phyloP scores from a whole-genome alignment of 2,888 invertebrate genomes.

The Galerucella calmariensis region DNA sequence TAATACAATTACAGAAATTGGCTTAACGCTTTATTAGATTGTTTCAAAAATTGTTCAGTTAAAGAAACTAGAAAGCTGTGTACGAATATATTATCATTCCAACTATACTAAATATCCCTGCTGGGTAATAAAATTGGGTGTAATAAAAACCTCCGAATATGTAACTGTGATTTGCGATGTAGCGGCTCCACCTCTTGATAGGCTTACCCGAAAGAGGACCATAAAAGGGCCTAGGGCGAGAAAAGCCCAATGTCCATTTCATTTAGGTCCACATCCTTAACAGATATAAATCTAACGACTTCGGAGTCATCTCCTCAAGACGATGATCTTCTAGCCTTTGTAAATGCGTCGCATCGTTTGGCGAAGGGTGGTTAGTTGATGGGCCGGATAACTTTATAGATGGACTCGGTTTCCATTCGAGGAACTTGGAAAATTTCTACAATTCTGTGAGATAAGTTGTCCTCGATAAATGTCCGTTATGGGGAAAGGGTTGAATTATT shows the following conservation, averaged over 20 bases:
- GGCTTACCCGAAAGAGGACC: conserved; percentile 41
- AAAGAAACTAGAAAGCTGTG: no score
- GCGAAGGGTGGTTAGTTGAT: conserved; percentile 26
- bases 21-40: no score
- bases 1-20: no score
- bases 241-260: conserved; percentile 52
- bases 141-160: background rate
- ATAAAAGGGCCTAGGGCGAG: conserved; percentile 46
- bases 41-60: no score
- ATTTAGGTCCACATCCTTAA: conserved; percentile 51
- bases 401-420: conserved; percentile 1
- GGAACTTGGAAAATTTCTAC: background rate
- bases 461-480: background rate
- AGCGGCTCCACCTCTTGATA: conserved; percentile 14
- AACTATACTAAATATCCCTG: background rate
- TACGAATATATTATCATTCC: background rate
- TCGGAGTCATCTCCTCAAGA: conserved; percentile 41
- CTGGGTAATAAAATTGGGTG: no score
- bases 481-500: background rate
- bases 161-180: background rate
- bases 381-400: conserved; percentile 28
- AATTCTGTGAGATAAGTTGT: conserved; percentile 7
- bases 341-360: conserved; percentile 5
- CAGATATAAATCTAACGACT: conserved; percentile 56
- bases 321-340: conserved; percentile 34